phyloP scores from a whole-genome alignment of 2,113 vertebrate genomes.

The Sakesphorus luctuosus region DNA sequence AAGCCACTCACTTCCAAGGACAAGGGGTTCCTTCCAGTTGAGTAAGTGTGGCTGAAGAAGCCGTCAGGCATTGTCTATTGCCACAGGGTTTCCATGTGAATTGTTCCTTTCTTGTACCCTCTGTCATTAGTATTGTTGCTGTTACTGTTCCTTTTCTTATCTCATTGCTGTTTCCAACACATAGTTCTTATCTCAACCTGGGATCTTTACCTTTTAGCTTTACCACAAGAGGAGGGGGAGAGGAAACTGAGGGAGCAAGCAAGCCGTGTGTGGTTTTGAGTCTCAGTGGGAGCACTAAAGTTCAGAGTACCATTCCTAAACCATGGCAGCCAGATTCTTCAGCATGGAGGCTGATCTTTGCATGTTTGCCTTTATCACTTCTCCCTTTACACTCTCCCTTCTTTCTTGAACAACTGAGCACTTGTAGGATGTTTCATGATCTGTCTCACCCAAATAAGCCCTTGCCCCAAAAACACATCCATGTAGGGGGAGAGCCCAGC shows the following conservation, averaged over 20 bases:
- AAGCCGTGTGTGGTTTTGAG: background rate
- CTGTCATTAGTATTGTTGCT: background rate
- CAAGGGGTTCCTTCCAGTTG: background rate
- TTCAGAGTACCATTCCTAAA: background rate
- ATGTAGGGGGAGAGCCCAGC: background rate
- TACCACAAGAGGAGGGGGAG: background rate
- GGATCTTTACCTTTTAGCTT: background rate
- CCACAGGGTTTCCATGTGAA: background rate
- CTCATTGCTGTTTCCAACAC: background rate
- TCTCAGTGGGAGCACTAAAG: background rate
- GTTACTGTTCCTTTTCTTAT: background rate
- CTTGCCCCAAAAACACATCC: background rate
- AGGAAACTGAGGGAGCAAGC: background rate
- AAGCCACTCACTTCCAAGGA: background rate
- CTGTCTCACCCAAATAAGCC: background rate
- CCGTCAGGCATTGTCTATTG: background rate
- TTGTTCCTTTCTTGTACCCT: background rate
- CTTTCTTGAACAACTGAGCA: background rate
- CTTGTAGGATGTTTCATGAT: background rate
- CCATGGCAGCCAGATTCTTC: background rate
- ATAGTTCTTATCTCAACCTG: background rate
- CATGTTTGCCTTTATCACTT: fast-evolving
- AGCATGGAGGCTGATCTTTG: background rate
- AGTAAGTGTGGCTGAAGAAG: background rate
- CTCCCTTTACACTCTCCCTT: background rate